Evolutionary conservation across 2,113 vertebrate species (phyloP).

Genomic region (Haemorhous mexicanus): DNA sequence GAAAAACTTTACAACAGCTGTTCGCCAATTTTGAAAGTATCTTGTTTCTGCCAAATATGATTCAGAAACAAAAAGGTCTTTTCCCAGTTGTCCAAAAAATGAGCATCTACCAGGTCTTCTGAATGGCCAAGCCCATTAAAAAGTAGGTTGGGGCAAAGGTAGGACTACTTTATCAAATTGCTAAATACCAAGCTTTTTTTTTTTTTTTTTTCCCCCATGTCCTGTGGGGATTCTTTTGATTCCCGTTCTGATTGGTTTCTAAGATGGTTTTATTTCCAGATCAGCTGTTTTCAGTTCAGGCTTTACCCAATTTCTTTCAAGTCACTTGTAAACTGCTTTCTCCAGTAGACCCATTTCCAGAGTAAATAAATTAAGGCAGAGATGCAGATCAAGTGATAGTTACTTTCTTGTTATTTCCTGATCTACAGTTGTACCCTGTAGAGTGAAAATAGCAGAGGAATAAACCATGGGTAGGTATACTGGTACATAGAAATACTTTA

Average conservation of each 20-base stretch:
- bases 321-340: background rate
- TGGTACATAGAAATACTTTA: background rate
- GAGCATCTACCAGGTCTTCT: background rate
- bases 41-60: background rate
- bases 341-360: background rate
- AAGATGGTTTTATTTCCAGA: background rate
- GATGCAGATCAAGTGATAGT: background rate
- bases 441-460: background rate
- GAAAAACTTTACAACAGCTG: background rate
- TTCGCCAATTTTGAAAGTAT: background rate
- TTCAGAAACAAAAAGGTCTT: background rate
- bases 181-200: background rate
- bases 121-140: background rate
- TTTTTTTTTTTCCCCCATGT: background rate
- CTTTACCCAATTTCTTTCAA: background rate
- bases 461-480: background rate
- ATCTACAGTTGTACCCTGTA: background rate
- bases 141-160: background rate
- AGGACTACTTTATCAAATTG: background rate
- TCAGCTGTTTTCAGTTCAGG: background rate
- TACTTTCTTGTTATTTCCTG: background rate
- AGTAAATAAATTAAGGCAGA: background rate
- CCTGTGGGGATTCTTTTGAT: background rate
- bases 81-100: background rate
- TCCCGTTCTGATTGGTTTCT: background rate